These are phyloP conservation scores for Muscicapa comitata DNA, from an alignment of 2,797 vertebrate genomes.

Conservation along the genomic window DNA sequence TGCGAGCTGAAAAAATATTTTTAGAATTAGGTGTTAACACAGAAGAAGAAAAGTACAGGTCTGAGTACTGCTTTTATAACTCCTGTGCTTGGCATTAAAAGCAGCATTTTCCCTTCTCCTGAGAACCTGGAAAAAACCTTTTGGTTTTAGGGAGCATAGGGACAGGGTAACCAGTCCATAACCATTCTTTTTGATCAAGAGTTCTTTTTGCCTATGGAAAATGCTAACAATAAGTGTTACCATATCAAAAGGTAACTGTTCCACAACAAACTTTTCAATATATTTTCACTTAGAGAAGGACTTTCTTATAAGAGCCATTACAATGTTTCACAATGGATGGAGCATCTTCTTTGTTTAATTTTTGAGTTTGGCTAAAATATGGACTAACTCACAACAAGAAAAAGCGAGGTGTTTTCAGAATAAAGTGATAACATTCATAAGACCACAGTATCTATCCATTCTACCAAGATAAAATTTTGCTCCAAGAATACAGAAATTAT, in stretches of 20 bases:
- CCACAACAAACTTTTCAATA: not conserved
- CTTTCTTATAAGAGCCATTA: not conserved
- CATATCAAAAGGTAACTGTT: not conserved
- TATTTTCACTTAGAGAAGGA: not conserved
- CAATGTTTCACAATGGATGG: not conserved
- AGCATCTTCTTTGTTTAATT: not conserved
- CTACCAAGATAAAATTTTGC: not conserved
- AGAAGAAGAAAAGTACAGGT: not conserved
- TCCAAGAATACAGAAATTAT: not conserved
- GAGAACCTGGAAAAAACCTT: not conserved
- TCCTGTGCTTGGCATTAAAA: not conserved
- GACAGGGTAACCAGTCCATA: not conserved
- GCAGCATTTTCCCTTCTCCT: not conserved
- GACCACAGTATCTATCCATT: not conserved
- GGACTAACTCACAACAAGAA: not conserved
- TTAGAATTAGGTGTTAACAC: not conserved
- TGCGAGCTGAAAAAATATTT: not conserved
- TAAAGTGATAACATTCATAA: not conserved
- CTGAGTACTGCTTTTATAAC: not conserved
- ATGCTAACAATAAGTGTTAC: not conserved
- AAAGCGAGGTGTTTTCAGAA: not conserved
- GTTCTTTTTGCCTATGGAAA: not conserved
- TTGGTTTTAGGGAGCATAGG: not conserved
- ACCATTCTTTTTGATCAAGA: not conserved
- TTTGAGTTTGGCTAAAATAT: not conserved